Percentiles rank a stretch among this genome's conserved stretches.
Conservation (phyloP, 2,113 vertebrate genomes). For the Octodon degus region DNA sequence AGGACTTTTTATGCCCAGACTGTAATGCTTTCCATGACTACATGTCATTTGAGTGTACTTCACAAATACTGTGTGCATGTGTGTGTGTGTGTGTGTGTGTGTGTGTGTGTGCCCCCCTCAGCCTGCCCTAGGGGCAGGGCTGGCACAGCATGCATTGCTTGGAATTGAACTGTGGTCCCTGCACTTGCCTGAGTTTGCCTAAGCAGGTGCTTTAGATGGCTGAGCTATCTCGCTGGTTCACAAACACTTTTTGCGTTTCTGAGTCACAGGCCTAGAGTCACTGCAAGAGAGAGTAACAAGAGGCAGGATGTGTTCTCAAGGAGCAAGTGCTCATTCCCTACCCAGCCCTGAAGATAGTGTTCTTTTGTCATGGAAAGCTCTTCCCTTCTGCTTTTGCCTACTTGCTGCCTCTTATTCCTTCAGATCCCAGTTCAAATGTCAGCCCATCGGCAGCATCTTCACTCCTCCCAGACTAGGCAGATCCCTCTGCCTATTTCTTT, state of each 20-base stretch:
- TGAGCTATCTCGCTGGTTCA: too few relatives aligned
- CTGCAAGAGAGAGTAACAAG: slow-evolving; percentile 24
- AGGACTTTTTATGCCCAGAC: background rate
- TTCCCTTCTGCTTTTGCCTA: slow-evolving; percentile 39
- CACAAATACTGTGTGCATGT: background rate
- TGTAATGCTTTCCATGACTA: slow-evolving; percentile 43
- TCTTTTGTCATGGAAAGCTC: slow-evolving; percentile 47
- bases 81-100: too few relatives aligned
- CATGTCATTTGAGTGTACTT: slow-evolving; percentile 25
- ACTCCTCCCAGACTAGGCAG: slow-evolving; percentile 32
- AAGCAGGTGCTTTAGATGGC: too few relatives aligned
- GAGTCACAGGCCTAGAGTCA: slow-evolving; percentile 40
- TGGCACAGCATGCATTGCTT: too few relatives aligned
- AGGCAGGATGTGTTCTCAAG: slow-evolving; percentile 46
- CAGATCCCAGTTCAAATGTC: slow-evolving; percentile 57
- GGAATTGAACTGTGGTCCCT: too few relatives aligned
- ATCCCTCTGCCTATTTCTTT: slow-evolving; percentile 48
- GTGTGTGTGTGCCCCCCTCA: too few relatives aligned
- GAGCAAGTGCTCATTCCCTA: background rate
- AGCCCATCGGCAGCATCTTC: background rate
- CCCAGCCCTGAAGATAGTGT: background rate
- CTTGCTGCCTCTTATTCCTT: slow-evolving; percentile 51
- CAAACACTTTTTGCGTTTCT: background rate
- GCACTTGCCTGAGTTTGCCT: too few relatives aligned
- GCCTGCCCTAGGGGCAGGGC: too few relatives aligned